phyloP scores from a whole-genome alignment of 2,113 vertebrate species.

The Tapirus terrestris region DNA sequence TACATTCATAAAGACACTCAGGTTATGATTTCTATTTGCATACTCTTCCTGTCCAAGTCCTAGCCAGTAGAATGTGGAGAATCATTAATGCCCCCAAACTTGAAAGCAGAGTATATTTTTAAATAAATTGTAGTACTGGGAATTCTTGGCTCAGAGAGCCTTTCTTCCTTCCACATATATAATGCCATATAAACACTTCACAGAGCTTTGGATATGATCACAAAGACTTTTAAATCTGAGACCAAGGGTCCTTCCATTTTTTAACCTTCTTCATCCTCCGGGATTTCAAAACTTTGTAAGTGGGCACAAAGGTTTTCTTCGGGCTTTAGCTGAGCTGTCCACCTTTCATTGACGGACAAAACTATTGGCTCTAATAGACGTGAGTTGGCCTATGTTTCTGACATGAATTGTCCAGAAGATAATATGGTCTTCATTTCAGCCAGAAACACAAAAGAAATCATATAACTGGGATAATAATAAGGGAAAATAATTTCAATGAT shows the following conservation, averaged over 20 bases:
- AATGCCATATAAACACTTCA: constrained; percentile 44
- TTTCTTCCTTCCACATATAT: not conserved
- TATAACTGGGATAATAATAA: not conserved
- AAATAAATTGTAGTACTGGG: not conserved
- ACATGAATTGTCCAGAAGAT: not conserved
- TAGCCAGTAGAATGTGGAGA: not conserved
- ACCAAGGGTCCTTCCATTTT: constrained; percentile 1
- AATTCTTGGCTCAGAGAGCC: constrained; percentile 21
- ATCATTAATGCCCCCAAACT: not conserved
- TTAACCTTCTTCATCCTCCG: constrained; percentile 20
- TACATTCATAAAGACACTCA: not conserved
- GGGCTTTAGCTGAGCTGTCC: not conserved
- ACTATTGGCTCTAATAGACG: not conserved
- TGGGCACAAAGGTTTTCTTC: not conserved
- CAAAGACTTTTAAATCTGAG: constrained; percentile 41
- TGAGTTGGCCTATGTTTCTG: not conserved
- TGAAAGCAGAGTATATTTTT: constrained; percentile 41
- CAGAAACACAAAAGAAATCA: not conserved
- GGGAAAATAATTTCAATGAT: not conserved
- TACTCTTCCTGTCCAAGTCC: not conserved
- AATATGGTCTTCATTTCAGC: not conserved
- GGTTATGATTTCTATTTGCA: not conserved
- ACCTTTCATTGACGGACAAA: not conserved
- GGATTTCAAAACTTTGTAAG: constrained; percentile 25
- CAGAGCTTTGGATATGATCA: not conserved